These are phyloP conservation scores for Helicolenus hilgendorfi DNA, from an alignment of 2,797 vertebrate genomes.

Conservation along the genomic window DNA sequence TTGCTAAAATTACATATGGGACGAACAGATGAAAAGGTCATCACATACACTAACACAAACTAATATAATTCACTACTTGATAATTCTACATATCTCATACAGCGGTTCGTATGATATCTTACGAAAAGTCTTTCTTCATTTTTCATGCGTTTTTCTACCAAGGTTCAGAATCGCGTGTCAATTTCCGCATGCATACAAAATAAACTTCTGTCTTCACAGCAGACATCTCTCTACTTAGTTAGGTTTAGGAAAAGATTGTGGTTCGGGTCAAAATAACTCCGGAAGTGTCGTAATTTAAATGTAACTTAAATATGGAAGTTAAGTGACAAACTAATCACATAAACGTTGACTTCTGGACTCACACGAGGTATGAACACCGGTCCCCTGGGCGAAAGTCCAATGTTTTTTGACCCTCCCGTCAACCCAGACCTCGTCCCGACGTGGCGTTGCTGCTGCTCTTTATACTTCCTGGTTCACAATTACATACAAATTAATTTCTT, in stretches of 20 bases:
- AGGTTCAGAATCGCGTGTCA: neutral
- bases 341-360: neutral
- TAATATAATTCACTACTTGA: neutral
- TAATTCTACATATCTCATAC: neutral
- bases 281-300: neutral
- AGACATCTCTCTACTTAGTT: neutral
- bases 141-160: neutral
- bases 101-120: neutral
- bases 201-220: neutral
- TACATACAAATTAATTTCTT: too few species aligned
- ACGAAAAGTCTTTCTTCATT: neutral
- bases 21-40: neutral
- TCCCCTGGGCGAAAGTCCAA: neutral
- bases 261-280: neutral
- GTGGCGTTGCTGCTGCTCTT: neutral
- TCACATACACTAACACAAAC: neutral
- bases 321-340: neutral
- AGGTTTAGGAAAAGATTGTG: neutral
- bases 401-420: neutral
- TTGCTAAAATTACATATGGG: slow-evolving; percentile 14
- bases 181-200: neutral
- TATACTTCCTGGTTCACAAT: neutral
- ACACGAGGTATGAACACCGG: too few species aligned
- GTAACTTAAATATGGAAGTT: too few species aligned
- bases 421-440: neutral